Conservation (phyloP, 2,888 invertebrate genomes). For the Amphipyra tragopoginis region DNA sequence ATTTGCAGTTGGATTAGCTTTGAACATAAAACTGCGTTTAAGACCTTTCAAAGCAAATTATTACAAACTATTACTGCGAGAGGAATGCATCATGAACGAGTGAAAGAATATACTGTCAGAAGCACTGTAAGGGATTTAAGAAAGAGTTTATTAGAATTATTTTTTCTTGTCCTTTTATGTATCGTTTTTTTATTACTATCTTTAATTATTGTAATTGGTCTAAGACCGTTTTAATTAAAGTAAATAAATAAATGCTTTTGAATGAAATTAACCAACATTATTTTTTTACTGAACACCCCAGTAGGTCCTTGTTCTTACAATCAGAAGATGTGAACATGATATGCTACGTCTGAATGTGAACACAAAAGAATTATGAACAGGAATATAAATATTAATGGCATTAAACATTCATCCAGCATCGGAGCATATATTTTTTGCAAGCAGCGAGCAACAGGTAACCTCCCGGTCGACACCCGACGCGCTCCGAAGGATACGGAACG, state of each 20-base stretch:
- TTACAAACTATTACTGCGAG: not conserved
- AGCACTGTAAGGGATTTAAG: too few relatives aligned
- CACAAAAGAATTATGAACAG: slow-evolving; percentile 45
- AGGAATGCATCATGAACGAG: too few relatives aligned
- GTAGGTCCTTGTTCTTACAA: slow-evolving; percentile 25
- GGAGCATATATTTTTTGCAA: slow-evolving; percentile 63
- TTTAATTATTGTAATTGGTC: too few relatives aligned
- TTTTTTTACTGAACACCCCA: slow-evolving; percentile 9
- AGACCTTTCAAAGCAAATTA: not conserved
- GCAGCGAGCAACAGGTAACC: slow-evolving; percentile 64
- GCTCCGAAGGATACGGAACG: slow-evolving; percentile 47
- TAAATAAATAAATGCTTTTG: not conserved
- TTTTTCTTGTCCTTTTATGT: too few relatives aligned
- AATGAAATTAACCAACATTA: slow-evolving; percentile 1
- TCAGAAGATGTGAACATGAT: slow-evolving; percentile 40
- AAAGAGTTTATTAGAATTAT: too few relatives aligned
- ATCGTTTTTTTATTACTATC: too few relatives aligned
- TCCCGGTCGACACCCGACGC: slow-evolving; percentile 51
- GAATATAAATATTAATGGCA: slow-evolving; percentile 50
- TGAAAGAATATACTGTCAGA: too few relatives aligned
- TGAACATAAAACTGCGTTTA: slow-evolving; percentile 1
- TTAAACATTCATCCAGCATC: slow-evolving; percentile 55
- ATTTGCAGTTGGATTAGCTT: slow-evolving; percentile 7
- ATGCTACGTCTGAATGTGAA: slow-evolving; percentile 31
- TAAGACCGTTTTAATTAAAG: too few relatives aligned